Evolutionary conservation across 1,140 invertebrate species (phyloP), one percentile per base, ranked within the genome.

Genomic region (Batillaria attramentaria): DNA sequence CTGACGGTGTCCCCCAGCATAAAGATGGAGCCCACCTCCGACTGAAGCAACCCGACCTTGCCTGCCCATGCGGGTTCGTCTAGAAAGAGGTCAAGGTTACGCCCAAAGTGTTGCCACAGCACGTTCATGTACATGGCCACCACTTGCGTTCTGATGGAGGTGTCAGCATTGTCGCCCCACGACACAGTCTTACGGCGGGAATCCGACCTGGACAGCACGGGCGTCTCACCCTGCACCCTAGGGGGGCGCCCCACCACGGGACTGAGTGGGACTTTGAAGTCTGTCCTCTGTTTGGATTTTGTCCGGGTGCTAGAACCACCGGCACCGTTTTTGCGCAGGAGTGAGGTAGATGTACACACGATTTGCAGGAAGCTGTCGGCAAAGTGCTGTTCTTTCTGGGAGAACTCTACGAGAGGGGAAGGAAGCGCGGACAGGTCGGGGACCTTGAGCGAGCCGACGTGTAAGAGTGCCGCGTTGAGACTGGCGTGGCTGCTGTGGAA

Each of bases 161-260:
- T 84, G 75, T 90, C 87, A n/a, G 86, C 88, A 69, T 86, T 87
- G 62, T 91, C 90, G 5, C 89, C 88, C 90, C 90, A 91, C 1
- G 90, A 90, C 24, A 91, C 90, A 60, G 86, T 86, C 74, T 91
- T 91, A 4, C 88, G 78, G 42, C 85, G 81, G 0, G 88, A 87
- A 75, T 90, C 88, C 28, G 82, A 78, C 18, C 87, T 75, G 28
- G 85, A 87, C 31, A 89, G 78, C 20, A 89, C 87, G 31, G 87
- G 87, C 0, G 86, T 87, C 39, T 88, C 87, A 35, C 69, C 66
- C 43, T 84, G 82, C 24, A 78, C 79, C 24, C 74, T 80, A 16
- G 85, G 86, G 46, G 85, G 84, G 75, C 87, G 84, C 35, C 78
- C 79, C 8, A 81, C 77, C 50, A 82, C 78, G 41, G 73, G 83